Base-by-base conservation (phyloP, 2,797 vertebrate genomes). In the Aeoliscus strigatus region DNA sequence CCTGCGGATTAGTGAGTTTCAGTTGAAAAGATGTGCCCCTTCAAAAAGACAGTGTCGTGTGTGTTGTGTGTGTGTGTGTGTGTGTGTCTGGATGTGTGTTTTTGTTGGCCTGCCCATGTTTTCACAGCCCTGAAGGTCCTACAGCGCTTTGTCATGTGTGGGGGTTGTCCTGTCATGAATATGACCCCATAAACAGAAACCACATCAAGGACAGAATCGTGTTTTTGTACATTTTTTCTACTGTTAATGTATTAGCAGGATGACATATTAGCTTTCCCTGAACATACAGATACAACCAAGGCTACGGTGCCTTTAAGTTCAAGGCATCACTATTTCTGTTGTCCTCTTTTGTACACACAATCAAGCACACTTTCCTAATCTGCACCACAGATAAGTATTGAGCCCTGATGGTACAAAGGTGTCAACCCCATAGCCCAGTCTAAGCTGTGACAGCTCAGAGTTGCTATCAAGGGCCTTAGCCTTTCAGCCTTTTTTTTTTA, bases 61-160 rank as follows among this genome's bases (percentile, higher is more conserved):
- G 24, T 59, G 27, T n/a, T n/a, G n/a, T n/a, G n/a, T n/a, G n/a
- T n/a, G n/a, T n/a, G n/a, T n/a, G n/a, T n/a, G n/a, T n/a, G n/a
- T n/a, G n/a, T n/a, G n/a, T n/a, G n/a, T n/a, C n/a, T n/a, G n/a
- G n/a, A n/a, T 59, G 14, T 50, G 40, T 80, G 77, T 81, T 79
- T 80, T 68, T 12, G 2, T 77, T 82, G 76, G 73, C 68, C 54
- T 58, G 56, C 52, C 47, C 70, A 73, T 83, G 64, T 79, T 82
- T 82, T 72, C 55, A 79, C 70, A 82, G 77, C 50, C 66, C 72
- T 44, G 34, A 64, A 60, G 41, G 42, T 63, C 72, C 73, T 76
- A 71, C 68, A 79, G 74, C 76, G 82, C 64, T 72, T 71, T 83
- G 76, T 81, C 67, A 65, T 58, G 60, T 65, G 66, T 76, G 72